Conservation (phyloP, 2,888 invertebrate genomes). For the Sycophila texana region DNA sequence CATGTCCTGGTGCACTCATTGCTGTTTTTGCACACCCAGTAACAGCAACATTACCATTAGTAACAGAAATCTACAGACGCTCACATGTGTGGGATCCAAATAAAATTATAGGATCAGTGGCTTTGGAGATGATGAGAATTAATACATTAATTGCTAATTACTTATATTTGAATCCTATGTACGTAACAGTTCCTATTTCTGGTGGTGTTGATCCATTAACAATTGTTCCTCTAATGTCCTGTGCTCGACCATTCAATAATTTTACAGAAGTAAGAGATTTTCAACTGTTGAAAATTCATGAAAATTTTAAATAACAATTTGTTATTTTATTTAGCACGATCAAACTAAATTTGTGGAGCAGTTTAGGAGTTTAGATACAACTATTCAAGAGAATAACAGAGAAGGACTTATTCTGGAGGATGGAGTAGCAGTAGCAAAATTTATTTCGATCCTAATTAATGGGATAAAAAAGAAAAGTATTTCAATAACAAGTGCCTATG, state of each 20-base stretch:
- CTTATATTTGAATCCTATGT: conserved; percentile 66
- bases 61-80: conserved; percentile 66
- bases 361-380: conserved; percentile 63
- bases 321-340: conserved; percentile 61
- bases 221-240: conserved; percentile 68
- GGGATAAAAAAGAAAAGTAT: conserved; percentile 63
- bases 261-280: conserved; percentile 61
- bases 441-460: conserved; percentile 64
- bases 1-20: conserved; percentile 65
- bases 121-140: conserved; percentile 66
- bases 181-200: conserved; percentile 66
- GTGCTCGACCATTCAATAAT: conserved; percentile 62
- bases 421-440: conserved; percentile 66
- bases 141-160: conserved; percentile 65
- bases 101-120: conserved; percentile 67
- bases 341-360: conserved; percentile 60
- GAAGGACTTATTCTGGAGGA: conserved; percentile 63
- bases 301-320: background rate
- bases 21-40: conserved; percentile 69
- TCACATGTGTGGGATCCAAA: conserved; percentile 65
- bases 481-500: conserved; percentile 65
- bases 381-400: conserved; percentile 55
- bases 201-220: conserved; percentile 69
- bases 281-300: background rate
- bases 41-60: conserved; percentile 67